Base-by-base conservation (phyloP, 2,888 invertebrate species). In the Allygus modestus region DNA sequence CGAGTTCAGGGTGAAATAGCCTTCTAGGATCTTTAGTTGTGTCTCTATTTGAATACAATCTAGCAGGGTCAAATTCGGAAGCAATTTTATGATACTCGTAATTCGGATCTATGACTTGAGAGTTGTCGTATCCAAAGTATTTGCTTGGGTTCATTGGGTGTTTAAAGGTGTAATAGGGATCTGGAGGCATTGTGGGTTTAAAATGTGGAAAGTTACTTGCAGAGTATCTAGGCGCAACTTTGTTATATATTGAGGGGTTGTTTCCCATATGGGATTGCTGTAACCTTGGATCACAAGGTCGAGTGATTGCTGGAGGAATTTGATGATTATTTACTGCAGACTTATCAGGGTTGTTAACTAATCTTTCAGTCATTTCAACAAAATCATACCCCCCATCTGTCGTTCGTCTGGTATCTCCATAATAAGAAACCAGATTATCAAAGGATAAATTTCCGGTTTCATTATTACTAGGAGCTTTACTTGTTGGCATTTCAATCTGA, bases 321-420 rank as follows among this genome's bases (percentile, higher is more conserved):
- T 65, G 23, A 26, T 71, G 82, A 51, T 33, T 71, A 33, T 51
- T 82, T n/a, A 28, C 69, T 26, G 71, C 77, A n/a, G 84, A 46
- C 37, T 84, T 85, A 26, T 85, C 86, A 20, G 85, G 79, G 4
- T 84, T 84, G 51, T 84, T 84, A n/a, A 86, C 85, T 26, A 86
- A 41, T 26, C 85, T 75, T 85, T 86, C 86, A 28, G 85, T 85
- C 85, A 86, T 86, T 71, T 86, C 85, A 20, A 86, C 86, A 71
- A 86, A 73, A 51, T 86, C 86, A 58, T 86, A 86, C 0, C 69
- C 77, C 12, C 83, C 41, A 41, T 86, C 86, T 12, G 51, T 83
- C 12, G 79, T 75, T 69, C 85, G 83, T 31, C 84, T 85, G 20
- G n/a, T 61, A 43, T 81, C 83, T 2, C 81, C 81, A 31, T 85